phyloP scores from a whole-genome alignment of 2,797 vertebrate genomes.

The Odontamblyopus rebecca region DNA sequence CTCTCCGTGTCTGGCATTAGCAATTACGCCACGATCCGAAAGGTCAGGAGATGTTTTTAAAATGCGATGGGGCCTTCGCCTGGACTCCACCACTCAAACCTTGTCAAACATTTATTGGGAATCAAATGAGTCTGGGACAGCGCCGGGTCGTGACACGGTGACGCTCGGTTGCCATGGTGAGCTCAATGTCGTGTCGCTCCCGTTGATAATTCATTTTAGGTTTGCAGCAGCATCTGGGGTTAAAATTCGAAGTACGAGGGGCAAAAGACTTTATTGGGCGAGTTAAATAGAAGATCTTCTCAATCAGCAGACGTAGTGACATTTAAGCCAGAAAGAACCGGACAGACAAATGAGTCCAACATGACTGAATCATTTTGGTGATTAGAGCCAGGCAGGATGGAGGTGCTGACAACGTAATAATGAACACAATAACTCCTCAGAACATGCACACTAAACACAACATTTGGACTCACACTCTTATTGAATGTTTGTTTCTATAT shows the following conservation, averaged over 20 bases:
- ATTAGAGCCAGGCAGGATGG: neutral
- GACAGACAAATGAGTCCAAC: neutral
- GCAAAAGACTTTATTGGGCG: neutral
- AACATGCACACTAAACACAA: neutral
- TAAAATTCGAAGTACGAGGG: constrained; percentile 4
- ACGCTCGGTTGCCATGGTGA: constrained; percentile 61
- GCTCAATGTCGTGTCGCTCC: constrained; percentile 19
- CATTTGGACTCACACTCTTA: too few relatives aligned
- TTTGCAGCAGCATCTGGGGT: constrained; percentile 10
- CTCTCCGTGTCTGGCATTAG: constrained; percentile 74
- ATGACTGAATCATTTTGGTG: neutral
- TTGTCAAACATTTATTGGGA: constrained; percentile 69
- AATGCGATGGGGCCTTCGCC: constrained; percentile 62
- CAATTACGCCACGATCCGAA: constrained; percentile 72
- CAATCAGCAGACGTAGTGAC: neutral
- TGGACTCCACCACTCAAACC: constrained; percentile 59
- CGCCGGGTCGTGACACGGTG: constrained; percentile 46
- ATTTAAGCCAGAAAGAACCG: neutral
- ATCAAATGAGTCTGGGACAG: constrained; percentile 61
- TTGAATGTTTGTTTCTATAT: too few relatives aligned
- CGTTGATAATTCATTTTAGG: constrained; percentile 26
- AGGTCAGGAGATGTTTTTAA: constrained; percentile 81
- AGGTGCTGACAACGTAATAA: neutral
- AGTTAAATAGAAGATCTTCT: neutral
- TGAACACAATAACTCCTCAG: neutral